phyloP scores from a whole-genome alignment of 2,113 vertebrate species.

The human (Homo sapiens) region DNA sequence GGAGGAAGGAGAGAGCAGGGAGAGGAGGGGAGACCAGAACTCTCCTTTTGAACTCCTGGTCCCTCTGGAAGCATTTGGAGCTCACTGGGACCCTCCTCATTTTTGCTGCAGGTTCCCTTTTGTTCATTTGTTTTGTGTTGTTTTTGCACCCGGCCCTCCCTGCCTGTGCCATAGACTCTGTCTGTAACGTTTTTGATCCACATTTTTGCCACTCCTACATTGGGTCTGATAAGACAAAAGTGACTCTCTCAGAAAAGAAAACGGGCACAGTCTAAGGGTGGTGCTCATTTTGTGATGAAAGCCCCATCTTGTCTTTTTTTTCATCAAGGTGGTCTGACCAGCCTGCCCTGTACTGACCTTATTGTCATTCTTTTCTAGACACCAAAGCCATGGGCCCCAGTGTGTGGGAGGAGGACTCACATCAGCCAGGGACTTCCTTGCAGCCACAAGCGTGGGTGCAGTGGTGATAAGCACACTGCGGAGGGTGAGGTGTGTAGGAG shows the following conservation, averaged over 20 bases:
- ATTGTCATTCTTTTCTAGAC: background rate
- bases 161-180: background rate
- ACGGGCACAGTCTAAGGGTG: background rate
- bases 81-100: background rate
- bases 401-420: background rate
- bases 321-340: background rate
- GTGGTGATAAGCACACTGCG: background rate
- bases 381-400: background rate
- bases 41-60: background rate
- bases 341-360: too few species aligned
- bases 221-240: background rate
- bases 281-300: background rate
- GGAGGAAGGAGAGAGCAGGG: background rate
- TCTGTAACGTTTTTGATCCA: background rate
- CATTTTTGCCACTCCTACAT: background rate
- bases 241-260: background rate
- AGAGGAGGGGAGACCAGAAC: background rate
- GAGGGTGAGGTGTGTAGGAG: too few species aligned
- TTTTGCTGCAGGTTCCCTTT: background rate
- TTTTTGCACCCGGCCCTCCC: background rate
- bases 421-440: background rate
- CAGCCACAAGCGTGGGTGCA: background rate
- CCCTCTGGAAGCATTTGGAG: background rate
- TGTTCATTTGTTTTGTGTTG: background rate
- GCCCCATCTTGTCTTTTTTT: background rate